Percentiles rank a stretch among this genome's conserved stretches.
phyloP scores from a whole-genome alignment of 2,888 invertebrate species.

The Eustalomyia histrio region DNA sequence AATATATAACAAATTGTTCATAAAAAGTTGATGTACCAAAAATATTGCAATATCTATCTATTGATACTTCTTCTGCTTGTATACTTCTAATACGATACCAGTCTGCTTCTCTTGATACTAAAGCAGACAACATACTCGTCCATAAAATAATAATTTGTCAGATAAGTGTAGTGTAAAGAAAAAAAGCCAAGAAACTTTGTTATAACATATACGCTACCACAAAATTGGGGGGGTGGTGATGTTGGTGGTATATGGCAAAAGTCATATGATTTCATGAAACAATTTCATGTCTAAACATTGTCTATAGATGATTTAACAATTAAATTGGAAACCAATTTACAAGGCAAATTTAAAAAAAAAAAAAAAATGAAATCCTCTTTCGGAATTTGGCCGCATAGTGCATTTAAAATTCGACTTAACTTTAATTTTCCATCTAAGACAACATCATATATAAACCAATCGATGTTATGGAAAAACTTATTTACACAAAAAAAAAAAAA shows the following conservation, averaged over 20 bases:
- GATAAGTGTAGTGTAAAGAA: slow-evolving; percentile 28
- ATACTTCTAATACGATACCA: background rate
- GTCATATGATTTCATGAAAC: background rate
- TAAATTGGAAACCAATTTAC: too few species aligned
- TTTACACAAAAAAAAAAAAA: background rate
- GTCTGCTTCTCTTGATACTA: background rate
- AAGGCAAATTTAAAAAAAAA: too few species aligned
- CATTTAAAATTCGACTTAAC: too few species aligned
- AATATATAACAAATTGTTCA: slow-evolving; percentile 29
- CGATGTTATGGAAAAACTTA: slow-evolving; percentile 4
- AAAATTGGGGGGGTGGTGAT: too few species aligned
- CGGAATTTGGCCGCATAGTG: background rate
- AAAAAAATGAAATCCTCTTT: too few species aligned
- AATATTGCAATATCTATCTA: slow-evolving; percentile 33
- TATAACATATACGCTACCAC: background rate
- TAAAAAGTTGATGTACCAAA: slow-evolving; percentile 45
- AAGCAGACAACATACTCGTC: slow-evolving; percentile 26
- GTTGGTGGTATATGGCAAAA: background rate
- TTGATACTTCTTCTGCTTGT: slow-evolving; percentile 11
- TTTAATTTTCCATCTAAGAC: too few species aligned
- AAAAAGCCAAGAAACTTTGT: background rate
- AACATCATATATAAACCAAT: slow-evolving; percentile 1
- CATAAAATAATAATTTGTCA: slow-evolving; percentile 50
- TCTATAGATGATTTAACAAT: too few species aligned
- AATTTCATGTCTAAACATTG: background rate